phyloP scores from a whole-genome alignment of 2,888 invertebrate species.

The Dasysyrphus albostriatus region DNA sequence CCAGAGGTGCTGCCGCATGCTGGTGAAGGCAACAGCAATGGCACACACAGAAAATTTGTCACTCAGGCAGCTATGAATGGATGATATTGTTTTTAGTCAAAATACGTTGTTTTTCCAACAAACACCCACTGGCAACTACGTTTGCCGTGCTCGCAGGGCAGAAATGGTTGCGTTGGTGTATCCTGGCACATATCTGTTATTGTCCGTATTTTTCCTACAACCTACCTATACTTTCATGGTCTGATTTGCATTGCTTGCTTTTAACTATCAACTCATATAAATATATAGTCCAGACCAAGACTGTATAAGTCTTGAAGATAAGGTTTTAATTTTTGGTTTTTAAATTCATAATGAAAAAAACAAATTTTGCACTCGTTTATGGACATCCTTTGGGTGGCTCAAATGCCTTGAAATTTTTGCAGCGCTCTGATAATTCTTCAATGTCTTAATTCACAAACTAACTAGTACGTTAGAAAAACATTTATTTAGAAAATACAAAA shows the following conservation, averaged over 20 bases:
- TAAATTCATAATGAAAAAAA: no score
- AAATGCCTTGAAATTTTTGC: no score
- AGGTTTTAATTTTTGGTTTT: no score
- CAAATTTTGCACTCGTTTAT: no score
- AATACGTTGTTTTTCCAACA: conserved; percentile 42
- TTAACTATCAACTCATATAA: neutral
- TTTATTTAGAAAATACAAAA: no score
- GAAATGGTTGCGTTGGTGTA: neutral
- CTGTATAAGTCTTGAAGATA: no score
- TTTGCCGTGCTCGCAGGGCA: neutral
- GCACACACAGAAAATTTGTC: conserved; percentile 71
- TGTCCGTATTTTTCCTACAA: neutral
- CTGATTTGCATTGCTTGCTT: conserved; percentile 39
- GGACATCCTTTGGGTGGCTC: no score
- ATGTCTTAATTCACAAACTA: no score
- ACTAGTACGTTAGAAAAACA: no score
- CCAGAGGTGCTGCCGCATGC: conserved; percentile 68
- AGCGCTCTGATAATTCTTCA: no score
- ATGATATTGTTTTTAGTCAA: conserved; percentile 65
- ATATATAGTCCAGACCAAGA: no score
- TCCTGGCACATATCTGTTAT: neutral
- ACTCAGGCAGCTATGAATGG: conserved; percentile 72
- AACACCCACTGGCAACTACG: neutral
- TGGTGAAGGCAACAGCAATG: conserved; percentile 65
- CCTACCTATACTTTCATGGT: conserved; percentile 31